These are phyloP conservation scores for Iphiclides podalirius DNA, from an alignment of 2,888 invertebrate species.

Conservation along the genomic window DNA sequence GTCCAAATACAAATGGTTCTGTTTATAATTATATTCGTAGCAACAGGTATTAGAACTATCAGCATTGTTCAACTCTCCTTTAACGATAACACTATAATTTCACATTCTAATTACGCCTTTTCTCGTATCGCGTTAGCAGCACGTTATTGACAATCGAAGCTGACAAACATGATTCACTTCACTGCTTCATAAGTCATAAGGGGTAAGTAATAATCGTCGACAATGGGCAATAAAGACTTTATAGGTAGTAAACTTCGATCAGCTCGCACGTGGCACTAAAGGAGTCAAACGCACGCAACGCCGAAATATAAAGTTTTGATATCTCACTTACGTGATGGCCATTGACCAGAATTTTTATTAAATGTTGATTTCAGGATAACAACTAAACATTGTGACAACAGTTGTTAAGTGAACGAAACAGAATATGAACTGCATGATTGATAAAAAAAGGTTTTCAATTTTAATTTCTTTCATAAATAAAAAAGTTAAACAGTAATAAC, in stretches of 20 bases:
- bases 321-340: neutral
- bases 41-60: constrained; percentile 17
- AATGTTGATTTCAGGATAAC: no score
- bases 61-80: neutral
- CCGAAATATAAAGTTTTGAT: constrained; percentile 40
- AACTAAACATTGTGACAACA: no score
- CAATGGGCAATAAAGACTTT: constrained; percentile 78
- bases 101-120: no score
- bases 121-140: neutral
- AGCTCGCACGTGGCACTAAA: constrained; percentile 56
- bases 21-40: constrained; percentile 17
- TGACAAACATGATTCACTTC: constrained; percentile 74
- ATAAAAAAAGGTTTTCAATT: no score
- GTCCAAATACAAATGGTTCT: constrained; percentile 4
- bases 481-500: no score
- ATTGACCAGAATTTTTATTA: no score
- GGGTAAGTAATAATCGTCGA: constrained; percentile 78
- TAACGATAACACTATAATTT: no score
- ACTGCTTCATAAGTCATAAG: constrained; percentile 78
- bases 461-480: no score
- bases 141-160: constrained; percentile 50
- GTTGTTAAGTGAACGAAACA: no score
- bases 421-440: no score
- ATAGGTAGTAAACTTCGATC: constrained; percentile 77
- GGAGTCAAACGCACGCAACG: constrained; percentile 57